Evolutionary conservation across 2,113 vertebrate genomes (phyloP).

Genomic region (Alouatta palliata): DNA sequence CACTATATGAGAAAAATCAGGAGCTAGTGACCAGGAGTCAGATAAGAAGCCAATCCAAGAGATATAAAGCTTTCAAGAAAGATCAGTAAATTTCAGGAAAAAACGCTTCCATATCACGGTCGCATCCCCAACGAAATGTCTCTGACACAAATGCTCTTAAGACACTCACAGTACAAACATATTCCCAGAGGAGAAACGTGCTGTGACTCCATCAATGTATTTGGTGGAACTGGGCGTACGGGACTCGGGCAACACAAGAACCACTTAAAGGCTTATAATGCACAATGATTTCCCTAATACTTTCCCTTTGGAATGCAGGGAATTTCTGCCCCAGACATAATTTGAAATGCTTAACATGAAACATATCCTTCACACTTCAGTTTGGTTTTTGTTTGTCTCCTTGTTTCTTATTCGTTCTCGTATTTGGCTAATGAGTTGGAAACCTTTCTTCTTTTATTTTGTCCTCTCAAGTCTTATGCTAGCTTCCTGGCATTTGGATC

Average conservation of each 20-base stretch:
- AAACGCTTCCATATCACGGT: neutral
- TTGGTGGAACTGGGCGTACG: rapidly evolving
- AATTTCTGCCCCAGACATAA: neutral
- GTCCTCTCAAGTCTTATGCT: neutral
- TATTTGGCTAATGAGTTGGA: neutral
- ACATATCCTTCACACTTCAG: neutral
- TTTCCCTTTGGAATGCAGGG: neutral
- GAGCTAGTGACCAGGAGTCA: neutral
- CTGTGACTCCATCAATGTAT: neutral
- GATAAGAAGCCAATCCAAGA: neutral
- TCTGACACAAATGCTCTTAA: neutral
- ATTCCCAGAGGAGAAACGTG: neutral
- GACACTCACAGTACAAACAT: neutral
- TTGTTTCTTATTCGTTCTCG: neutral
- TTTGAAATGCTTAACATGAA: neutral
- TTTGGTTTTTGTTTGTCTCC: neutral
- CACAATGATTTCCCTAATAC: neutral
- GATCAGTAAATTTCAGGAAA: neutral
- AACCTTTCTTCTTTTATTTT: neutral
- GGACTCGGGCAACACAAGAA: neutral
- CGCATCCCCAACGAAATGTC: neutral
- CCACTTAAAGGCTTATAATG: neutral
- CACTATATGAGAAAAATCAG: neutral
- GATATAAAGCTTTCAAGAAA: neutral
- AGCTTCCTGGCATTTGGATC: neutral